Evolutionary conservation across 1,140 invertebrate species (phyloP), one percentile per base, ranked within the genome.

Genomic region (Hylyphantes graminicola): DNA sequence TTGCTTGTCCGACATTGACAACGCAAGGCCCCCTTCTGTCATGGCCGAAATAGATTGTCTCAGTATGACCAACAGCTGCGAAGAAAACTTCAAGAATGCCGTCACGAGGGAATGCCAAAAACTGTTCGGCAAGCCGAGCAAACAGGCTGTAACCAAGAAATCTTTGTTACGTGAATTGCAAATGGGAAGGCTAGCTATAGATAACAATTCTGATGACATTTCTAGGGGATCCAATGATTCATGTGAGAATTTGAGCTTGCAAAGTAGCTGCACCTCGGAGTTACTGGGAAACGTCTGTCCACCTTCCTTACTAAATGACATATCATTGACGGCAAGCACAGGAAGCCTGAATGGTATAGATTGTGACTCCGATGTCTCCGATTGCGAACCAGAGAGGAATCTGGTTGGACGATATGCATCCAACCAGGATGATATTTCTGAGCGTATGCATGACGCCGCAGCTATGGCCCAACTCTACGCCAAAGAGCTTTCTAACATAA

Each of bases 311-410:
- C 89, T 90, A 88, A 88, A 88, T 50, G 82, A 91, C 90, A 12
- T 91, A 89, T 87, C 87, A 35, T 84, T 87, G 73, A 88, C 87
- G 21, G 88, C 87, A 86, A 90, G 74, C 85, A 86, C n/a, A 87
- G 83, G 95, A 11, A 96, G 95, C 70, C 93, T 96, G 2, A 93
- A 94, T 0, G 95, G 94, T 87, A 94, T 96, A 53, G 93, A 76
- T n/a, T 82, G 89, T 48, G 83, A 86, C 57, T 93, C 92, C 0
- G 94, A 95, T 48, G 83, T 85, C 57, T 93, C 92, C 0, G 94
- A 95, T 80, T 17, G 61, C 51, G 51, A 75, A 17, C 21, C 55
- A 63, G 65, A 35, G 13, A 13, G 50, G 17, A 15, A 53, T 11
- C 8, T 59, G 48, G 48, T 13, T 7, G 65, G 9, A 7, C 11